These are phyloP conservation scores for Scelioninae gen. 1 DNA, from an alignment of 2,888 invertebrate species.

Conservation along the genomic window DNA sequence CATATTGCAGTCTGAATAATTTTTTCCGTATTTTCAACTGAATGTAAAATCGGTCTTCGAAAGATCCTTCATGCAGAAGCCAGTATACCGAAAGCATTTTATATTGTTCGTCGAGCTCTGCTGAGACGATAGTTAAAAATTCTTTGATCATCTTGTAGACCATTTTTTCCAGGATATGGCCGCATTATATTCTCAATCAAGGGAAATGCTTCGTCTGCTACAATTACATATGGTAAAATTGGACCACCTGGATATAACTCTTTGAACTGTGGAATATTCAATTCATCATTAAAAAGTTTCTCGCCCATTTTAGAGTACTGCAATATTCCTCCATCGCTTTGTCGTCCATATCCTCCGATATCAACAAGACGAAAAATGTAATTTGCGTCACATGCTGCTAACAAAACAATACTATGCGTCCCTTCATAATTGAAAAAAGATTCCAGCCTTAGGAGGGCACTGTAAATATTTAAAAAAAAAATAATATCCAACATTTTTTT, in stretches of 20 bases:
- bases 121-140: not conserved
- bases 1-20: conserved; percentile 3
- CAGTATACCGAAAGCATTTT: not conserved
- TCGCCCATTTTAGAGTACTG: not conserved
- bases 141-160: not conserved
- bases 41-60: conserved; percentile 4
- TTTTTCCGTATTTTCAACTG: conserved; percentile 4
- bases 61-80: not conserved
- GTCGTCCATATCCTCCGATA: conserved; percentile 11
- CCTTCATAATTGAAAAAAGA: conserved; percentile 17
- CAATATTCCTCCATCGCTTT: conserved; percentile 16
- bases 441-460: conserved; percentile 11
- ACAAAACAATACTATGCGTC: conserved; percentile 6
- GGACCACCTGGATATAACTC: not conserved
- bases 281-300: conserved; percentile 1
- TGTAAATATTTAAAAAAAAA: not conserved
- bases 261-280: conserved; percentile 7
- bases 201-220: conserved; percentile 17
- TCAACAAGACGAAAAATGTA: conserved; percentile 5
- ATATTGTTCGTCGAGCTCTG: not conserved
- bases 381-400: conserved; percentile 16
- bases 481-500: too few relatives aligned
- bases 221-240: not conserved
- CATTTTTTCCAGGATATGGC: conserved; percentile 19
- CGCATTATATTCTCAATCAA: conserved; percentile 12